These are phyloP conservation scores for Coregonus clupeaformis DNA, from an alignment of 2,113 vertebrate genomes.

Conservation along the genomic window DNA sequence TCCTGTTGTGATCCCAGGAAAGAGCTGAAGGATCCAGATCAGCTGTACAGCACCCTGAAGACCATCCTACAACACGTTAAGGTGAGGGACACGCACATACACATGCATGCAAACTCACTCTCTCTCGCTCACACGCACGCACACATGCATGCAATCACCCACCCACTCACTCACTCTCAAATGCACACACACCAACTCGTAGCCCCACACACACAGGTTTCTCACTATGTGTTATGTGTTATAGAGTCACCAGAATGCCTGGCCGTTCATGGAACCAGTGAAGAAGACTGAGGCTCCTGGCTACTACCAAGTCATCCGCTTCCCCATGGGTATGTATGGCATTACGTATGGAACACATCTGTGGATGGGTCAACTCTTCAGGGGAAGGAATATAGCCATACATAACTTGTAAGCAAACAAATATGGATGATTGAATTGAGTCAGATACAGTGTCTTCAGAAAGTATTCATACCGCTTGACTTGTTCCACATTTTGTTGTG, in stretches of 20 bases:
- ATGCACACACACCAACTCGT: background rate
- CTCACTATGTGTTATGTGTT: constrained; percentile 61
- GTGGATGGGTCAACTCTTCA: background rate
- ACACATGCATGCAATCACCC: background rate
- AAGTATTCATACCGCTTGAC: too few relatives aligned
- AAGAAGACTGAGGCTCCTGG: constrained; percentile 98
- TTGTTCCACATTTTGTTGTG: too few relatives aligned
- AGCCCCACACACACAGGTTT: background rate
- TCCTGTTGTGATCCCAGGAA: constrained; percentile 73
- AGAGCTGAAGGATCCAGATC: constrained; percentile 94
- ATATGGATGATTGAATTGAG: background rate
- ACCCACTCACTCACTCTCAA: background rate
- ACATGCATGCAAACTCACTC: background rate
- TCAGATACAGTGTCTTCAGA: background rate
- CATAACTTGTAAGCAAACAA: background rate
- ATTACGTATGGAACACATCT: background rate
- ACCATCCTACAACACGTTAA: constrained; percentile 96
- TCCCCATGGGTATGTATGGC: constrained; percentile 91
- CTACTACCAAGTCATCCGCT: constrained; percentile 99
- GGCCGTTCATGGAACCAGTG: constrained; percentile 99
- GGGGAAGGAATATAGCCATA: background rate
- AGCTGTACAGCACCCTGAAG: constrained; percentile 92
- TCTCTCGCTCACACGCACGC: background rate
- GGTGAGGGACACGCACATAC: constrained; percentile 68
- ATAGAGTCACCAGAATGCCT: constrained; percentile 97